These are phyloP conservation scores for Nestor notabilis DNA, from an alignment of 2,113 vertebrate species.

Conservation along the genomic window DNA sequence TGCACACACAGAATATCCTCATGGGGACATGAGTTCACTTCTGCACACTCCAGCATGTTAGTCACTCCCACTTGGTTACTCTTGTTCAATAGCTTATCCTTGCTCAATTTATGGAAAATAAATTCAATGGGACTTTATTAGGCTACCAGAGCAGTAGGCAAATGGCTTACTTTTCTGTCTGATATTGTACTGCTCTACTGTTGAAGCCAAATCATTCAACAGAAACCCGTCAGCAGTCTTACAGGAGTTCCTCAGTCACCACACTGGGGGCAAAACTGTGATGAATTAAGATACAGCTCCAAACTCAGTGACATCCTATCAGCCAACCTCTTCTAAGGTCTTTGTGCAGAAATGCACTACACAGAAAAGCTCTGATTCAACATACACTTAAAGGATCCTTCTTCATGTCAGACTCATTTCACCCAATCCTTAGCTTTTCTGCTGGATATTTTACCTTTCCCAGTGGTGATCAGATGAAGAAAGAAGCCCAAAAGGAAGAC, in stretches of 20 bases:
- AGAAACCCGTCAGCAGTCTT: neutral
- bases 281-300: neutral
- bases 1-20: neutral
- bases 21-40: neutral
- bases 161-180: neutral
- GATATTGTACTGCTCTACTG: neutral
- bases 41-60: neutral
- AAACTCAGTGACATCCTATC: accelerated
- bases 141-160: neutral
- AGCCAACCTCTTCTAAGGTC: neutral
- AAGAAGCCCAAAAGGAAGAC: neutral
- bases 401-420: neutral
- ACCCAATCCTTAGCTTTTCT: neutral
- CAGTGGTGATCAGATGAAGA: neutral
- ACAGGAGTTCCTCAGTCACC: neutral
- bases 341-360: neutral
- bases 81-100: neutral
- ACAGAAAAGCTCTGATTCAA: neutral
- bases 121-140: neutral
- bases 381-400: neutral
- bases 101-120: neutral
- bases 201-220: neutral
- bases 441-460: neutral
- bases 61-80: conserved; percentile 20
- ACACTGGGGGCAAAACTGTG: neutral